Conservation (phyloP, 2,113 vertebrate species). For the Abramis brama region DNA sequence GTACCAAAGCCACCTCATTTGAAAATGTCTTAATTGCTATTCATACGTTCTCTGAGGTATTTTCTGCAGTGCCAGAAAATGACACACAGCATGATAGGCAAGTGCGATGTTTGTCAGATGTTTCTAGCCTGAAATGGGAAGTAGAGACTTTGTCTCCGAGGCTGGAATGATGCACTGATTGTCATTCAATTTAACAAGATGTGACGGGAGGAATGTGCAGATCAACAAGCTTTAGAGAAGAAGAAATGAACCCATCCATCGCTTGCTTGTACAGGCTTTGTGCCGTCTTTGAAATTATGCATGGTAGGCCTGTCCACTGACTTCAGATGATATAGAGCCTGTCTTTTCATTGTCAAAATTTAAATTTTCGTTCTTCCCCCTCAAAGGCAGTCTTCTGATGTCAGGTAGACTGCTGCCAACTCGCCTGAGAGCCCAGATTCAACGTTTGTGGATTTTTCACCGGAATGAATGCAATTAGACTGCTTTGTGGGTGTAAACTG, state of each 20-base stretch:
- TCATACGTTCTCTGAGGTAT: conserved; percentile 2
- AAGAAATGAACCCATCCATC: conserved; percentile 71
- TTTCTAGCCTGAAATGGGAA: conserved; percentile 19
- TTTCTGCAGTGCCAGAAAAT: conserved; percentile 22
- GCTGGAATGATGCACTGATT: conserved; percentile 43
- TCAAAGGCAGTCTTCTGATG: conserved; percentile 70
- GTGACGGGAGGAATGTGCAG: conserved; percentile 52
- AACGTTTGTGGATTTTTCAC: conserved; percentile 74
- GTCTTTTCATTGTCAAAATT: conserved; percentile 78
- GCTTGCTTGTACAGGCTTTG: conserved; percentile 55
- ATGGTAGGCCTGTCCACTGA: conserved; percentile 75
- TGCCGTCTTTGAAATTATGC: conserved; percentile 79
- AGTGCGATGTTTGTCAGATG: conserved; percentile 26
- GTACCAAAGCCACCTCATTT: not conserved
- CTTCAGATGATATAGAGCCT: conserved; percentile 74
- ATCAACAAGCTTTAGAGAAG: conserved; percentile 73
- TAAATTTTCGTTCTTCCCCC: conserved; percentile 68
- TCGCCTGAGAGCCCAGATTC: conserved; percentile 71
- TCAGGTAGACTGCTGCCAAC: conserved; percentile 73
- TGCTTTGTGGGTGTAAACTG: conserved; percentile 73
- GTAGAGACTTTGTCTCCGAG: conserved; percentile 41
- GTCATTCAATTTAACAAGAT: conserved; percentile 54
- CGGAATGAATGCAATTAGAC: conserved; percentile 76
- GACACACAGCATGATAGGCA: not conserved
- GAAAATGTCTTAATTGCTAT: conserved; percentile 39